Evolutionary conservation across 2,797 vertebrate genomes (phyloP).

Genomic region (Adrianichthys oophorus): DNA sequence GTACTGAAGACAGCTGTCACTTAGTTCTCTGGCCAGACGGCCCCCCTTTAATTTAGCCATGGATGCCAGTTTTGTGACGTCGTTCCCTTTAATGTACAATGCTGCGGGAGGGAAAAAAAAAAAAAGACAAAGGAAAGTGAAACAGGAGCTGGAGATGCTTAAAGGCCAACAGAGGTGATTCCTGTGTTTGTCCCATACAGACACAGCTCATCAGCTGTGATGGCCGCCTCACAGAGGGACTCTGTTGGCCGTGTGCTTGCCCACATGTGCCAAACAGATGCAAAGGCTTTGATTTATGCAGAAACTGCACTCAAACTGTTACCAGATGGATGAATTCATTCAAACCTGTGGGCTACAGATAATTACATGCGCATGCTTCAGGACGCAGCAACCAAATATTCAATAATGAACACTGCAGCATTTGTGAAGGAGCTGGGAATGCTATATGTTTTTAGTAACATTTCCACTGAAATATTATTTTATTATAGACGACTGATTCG

Average conservation of each 20-base stretch:
- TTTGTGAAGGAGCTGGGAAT: neutral
- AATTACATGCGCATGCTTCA: too few species aligned
- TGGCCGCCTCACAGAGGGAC: slow-evolving; percentile 11
- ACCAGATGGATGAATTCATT: slow-evolving; percentile 19
- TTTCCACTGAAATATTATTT: too few species aligned
- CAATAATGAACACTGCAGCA: neutral
- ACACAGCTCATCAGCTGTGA: slow-evolving; percentile 8
- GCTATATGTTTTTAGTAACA: too few species aligned
- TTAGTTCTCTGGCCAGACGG: slow-evolving; percentile 79
- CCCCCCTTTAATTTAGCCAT: slow-evolving; percentile 90
- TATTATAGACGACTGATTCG: too few species aligned
- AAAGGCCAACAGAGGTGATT: neutral
- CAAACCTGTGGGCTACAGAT: slow-evolving; percentile 12
- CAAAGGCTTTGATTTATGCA: slow-evolving; percentile 25
- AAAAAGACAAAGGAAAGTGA: neutral
- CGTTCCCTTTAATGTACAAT: slow-evolving; percentile 82
- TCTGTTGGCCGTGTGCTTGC: slow-evolving; percentile 4
- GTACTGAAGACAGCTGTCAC: slow-evolving; percentile 88
- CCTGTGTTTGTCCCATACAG: slow-evolving; percentile 2
- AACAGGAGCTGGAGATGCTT: neutral
- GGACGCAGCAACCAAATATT: too few species aligned
- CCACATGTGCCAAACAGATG: slow-evolving; percentile 33
- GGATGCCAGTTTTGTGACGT: slow-evolving; percentile 88
- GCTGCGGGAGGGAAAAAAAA: slow-evolving; percentile 57
- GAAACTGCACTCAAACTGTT: slow-evolving; percentile 16